phyloP scores from a whole-genome alignment of 2,113 vertebrate species.

The Tretioscincus oriximinensis region DNA sequence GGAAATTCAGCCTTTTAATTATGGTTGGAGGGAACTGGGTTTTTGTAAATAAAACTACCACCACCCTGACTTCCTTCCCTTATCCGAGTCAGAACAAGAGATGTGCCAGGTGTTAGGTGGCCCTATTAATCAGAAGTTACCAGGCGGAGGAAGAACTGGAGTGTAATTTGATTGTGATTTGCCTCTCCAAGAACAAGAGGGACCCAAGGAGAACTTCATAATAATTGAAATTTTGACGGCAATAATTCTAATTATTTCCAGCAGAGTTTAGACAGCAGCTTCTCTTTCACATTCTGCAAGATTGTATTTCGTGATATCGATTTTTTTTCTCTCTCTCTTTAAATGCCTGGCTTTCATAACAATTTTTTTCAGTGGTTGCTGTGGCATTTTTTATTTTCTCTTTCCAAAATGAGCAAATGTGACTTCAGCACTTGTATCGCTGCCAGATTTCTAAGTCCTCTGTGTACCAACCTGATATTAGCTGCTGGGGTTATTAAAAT shows the following conservation, averaged over 20 bases:
- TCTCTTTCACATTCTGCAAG: background rate
- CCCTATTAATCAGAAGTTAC: background rate
- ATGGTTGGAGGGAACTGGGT: background rate
- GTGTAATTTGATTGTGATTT: background rate
- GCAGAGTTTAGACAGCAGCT: background rate
- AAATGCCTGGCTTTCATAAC: background rate
- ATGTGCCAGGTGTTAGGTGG: background rate
- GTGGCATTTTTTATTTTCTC: background rate
- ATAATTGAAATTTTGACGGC: background rate
- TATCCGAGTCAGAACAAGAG: conserved; percentile 5
- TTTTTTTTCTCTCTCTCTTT: too few relatives aligned
- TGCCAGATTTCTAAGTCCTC: background rate
- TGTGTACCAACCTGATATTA: background rate
- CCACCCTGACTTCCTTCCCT: background rate
- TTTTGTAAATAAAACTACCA: conserved; percentile 5
- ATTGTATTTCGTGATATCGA: background rate
- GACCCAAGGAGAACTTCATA: background rate
- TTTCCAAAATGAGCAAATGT: background rate
- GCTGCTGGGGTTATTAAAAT: background rate
- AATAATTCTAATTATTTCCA: conserved; percentile 15
- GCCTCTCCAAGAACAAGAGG: background rate
- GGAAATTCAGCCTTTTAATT: conserved; percentile 20
- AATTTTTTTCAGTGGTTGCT: background rate
- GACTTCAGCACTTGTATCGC: background rate
- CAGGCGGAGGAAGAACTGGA: background rate